Evolutionary conservation across 2,888 invertebrate genomes (phyloP).

Genomic region (Ichneumon xanthorius): DNA sequence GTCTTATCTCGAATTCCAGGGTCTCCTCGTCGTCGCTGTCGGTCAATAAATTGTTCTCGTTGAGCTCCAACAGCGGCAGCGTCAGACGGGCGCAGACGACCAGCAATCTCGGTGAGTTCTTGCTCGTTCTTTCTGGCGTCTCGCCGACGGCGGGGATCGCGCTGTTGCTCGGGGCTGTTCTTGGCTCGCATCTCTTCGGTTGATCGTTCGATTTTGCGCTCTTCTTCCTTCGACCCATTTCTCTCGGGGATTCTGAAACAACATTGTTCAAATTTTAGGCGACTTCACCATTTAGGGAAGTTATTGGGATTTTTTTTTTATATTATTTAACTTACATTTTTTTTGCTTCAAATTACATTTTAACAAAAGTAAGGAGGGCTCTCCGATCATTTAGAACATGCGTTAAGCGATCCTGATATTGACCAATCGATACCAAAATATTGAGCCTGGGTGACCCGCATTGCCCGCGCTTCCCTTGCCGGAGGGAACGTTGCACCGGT

Average conservation of each 20-base stretch:
- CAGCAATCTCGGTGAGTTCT: slow-evolving; percentile 27
- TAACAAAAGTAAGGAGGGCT: no score
- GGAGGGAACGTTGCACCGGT: not conserved
- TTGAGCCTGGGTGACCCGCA: not conserved
- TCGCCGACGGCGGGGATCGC: not conserved
- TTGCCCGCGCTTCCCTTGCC: not conserved
- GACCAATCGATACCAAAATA: not conserved
- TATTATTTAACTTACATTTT: not conserved
- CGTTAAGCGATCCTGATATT: no score
- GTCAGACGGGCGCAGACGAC: slow-evolving; percentile 47
- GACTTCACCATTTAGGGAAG: not conserved
- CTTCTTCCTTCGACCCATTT: slow-evolving; percentile 62
- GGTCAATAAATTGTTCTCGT: slow-evolving; percentile 63
- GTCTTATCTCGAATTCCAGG: slow-evolving; percentile 88
- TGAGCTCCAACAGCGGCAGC: slow-evolving; percentile 58
- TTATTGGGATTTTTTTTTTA: not conserved
- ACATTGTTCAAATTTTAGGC: not conserved
- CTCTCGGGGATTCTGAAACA: not conserved
- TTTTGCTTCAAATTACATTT: not conserved
- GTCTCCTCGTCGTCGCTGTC: slow-evolving; percentile 86
- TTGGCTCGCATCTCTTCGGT: slow-evolving; percentile 16
- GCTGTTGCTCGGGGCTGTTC: not conserved
- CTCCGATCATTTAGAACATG: no score
- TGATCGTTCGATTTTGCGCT: slow-evolving; percentile 9
- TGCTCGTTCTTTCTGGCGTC: slow-evolving; percentile 19